A percentile compares a stretch with the other conserved stretches of the same genome.
phyloP scores from a whole-genome alignment of 2,888 invertebrate genomes.

The Tenodera sinensis region DNA sequence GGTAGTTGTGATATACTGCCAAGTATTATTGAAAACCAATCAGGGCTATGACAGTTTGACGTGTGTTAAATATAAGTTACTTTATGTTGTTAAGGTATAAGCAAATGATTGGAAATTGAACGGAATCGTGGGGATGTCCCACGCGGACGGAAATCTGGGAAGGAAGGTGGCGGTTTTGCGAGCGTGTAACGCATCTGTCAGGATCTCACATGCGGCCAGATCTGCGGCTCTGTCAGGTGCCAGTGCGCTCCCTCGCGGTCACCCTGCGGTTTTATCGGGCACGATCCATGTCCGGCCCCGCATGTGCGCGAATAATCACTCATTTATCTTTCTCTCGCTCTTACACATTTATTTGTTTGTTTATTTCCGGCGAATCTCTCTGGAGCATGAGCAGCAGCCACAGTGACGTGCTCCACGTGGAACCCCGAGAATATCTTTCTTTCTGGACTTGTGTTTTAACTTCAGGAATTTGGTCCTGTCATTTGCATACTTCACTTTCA shows the following conservation, averaged over 20 bases:
- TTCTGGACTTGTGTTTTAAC: too few relatives aligned
- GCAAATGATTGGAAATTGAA: too few relatives aligned
- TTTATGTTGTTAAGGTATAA: too few relatives aligned
- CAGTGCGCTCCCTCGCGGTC: conserved; percentile 3
- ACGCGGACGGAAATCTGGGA: not conserved
- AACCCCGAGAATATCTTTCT: too few relatives aligned
- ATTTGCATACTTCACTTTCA: too few relatives aligned
- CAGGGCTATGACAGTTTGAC: too few relatives aligned
- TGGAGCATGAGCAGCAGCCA: not conserved
- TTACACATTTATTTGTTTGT: not conserved
- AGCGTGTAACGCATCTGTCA: conserved; percentile 17
- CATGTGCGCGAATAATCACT: not conserved
- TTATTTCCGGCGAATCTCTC: not conserved
- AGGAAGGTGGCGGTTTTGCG: not conserved
- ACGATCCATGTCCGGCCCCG: not conserved
- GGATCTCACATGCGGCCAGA: conserved; percentile 19
- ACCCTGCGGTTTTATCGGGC: conserved; percentile 22
- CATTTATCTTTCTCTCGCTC: not conserved
- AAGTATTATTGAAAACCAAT: too few relatives aligned
- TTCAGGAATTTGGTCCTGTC: too few relatives aligned
- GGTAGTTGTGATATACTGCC: too few relatives aligned
- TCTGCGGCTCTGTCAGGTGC: conserved; percentile 9
- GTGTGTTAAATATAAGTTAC: too few relatives aligned
- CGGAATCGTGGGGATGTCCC: not conserved
- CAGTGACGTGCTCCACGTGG: too few relatives aligned